These are phyloP conservation scores for Neopelma chrysocephalum DNA, from an alignment of 2,797 vertebrate genomes.

Conservation along the genomic window DNA sequence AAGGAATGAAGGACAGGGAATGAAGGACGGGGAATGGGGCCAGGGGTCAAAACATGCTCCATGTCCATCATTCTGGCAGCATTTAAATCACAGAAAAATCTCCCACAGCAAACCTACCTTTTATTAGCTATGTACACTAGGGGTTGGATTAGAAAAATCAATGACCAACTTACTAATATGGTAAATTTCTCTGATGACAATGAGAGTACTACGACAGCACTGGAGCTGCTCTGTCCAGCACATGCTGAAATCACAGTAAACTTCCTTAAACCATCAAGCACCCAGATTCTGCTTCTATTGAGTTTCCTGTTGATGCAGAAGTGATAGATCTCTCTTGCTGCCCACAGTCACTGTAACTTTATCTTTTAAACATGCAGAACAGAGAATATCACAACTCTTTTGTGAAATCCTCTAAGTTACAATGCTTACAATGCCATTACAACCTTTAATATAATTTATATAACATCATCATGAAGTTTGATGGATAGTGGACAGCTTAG, in stretches of 20 bases:
- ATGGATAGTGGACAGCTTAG: background rate
- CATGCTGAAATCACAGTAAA: background rate
- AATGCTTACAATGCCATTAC: background rate
- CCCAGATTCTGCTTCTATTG: fast-evolving
- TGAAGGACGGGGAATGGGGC: background rate
- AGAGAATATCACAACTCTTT: background rate
- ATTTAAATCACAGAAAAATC: background rate
- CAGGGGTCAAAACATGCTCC: background rate
- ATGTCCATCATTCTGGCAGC: background rate
- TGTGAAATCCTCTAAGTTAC: background rate
- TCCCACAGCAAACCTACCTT: background rate
- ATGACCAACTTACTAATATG: background rate
- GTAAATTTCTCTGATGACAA: background rate
- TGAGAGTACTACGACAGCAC: background rate
- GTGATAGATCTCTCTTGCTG: background rate
- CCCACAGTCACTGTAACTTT: background rate
- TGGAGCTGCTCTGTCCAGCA: background rate
- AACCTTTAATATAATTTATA: background rate
- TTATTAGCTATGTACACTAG: background rate
- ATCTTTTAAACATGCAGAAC: background rate
- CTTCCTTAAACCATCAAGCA: background rate
- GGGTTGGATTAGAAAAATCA: background rate
- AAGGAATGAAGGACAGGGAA: fast-evolving
- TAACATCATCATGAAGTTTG: background rate
- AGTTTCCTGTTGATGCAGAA: background rate